Conservation (phyloP, 2,797 vertebrate genomes). For the Schizopygopsis pylzovi region DNA sequence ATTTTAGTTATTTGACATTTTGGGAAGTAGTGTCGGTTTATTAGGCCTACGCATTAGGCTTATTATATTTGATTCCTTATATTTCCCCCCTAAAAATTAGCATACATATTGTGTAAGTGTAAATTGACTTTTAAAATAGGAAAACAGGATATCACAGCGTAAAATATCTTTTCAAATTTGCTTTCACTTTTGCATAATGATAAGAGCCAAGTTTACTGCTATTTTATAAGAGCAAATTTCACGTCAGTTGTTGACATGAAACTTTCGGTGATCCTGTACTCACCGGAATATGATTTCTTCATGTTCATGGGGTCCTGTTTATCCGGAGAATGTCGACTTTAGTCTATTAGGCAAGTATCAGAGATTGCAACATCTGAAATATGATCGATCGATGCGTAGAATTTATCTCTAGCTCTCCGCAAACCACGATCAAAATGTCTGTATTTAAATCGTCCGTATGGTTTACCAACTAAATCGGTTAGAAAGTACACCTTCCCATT, state of each 20-base stretch:
- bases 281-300: constrained; percentile 45
- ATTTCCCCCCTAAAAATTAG: background rate
- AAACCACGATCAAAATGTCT: background rate
- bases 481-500: background rate
- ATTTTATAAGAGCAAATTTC: background rate
- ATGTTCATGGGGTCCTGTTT: constrained; percentile 22
- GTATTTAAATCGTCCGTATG: background rate
- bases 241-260: background rate
- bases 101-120: background rate
- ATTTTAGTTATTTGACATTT: background rate
- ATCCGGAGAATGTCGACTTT: background rate
- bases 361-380: constrained; percentile 29
- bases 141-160: background rate
- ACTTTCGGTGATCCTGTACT: background rate
- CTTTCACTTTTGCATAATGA: constrained; percentile 25
- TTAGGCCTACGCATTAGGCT: background rate
- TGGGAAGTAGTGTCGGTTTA: background rate
- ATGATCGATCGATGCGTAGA: background rate
- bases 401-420: background rate
- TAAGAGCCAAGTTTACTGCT: background rate
- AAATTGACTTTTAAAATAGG: background rate
- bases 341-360: constrained; percentile 10
- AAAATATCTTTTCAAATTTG: background rate
- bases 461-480: background rate
- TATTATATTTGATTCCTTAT: no score